Base-by-base conservation (phyloP, 1,140 invertebrate genomes). In the Drosophila biarmipes region DNA sequence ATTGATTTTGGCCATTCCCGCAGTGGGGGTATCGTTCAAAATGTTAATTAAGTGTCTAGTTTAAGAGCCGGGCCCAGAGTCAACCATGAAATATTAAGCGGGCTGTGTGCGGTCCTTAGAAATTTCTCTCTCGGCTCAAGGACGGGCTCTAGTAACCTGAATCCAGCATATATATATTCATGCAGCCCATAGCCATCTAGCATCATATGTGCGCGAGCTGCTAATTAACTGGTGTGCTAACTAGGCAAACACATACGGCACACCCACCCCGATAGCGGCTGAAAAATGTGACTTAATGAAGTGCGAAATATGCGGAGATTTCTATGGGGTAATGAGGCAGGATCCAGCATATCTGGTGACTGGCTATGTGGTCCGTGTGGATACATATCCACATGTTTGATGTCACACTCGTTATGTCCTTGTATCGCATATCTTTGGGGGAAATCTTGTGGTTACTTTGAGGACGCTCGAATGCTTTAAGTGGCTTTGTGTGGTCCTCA, bases 1-100 rank as follows among this genome's bases (percentile, higher is more conserved):
- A 87, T 87, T 87, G 78, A 89, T 87, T 87, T 81, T 68, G 46
- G 57, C 37, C 35, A 49, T 48, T 43, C 53, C 53, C 38, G 15
- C 10, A 19, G 46, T 4, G 45, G 49, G 31, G 19, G 15, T 34
- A 52, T 29, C 69, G 77, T 78, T 59, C 82, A 66, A 69, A 87
- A 87, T 78, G 66, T 89, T 89, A 87, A 82, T 87, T 87, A 87
- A 87, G 75, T 89, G 84, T 71, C 79, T 72, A 78, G 74, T 89
- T 89, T 76, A 68, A 53, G 75, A 54, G 80, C 56, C 52, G 21
- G 21, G 62, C 46, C 35, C 57, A 51, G 49, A 78, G 61, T 71
- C 62, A 74, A 52, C 75, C 35, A 51, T 52, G 19, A 69, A 54
- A 61, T 75, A 86, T 84, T 78, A 52, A 85, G 59, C 78, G 74